A percentile compares a stretch with the other conserved stretches of the same genome.
Conservation (phyloP, 2,113 vertebrate genomes). For the Benitochromis conjunctus region DNA sequence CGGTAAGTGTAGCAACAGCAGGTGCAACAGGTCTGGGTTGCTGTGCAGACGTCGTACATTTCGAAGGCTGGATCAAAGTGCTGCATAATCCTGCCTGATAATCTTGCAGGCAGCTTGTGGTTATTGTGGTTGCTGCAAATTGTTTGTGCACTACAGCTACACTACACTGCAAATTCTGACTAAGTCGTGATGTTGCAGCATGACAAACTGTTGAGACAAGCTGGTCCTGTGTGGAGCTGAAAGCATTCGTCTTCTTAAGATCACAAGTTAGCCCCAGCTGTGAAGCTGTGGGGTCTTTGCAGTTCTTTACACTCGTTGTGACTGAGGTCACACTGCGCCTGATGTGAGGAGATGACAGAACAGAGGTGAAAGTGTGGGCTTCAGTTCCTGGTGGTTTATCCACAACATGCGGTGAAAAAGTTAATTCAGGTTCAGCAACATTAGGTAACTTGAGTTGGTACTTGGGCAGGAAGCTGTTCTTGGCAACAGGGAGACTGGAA, state of each 20-base stretch:
- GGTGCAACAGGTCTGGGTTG: neutral
- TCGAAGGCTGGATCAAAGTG: slow-evolving; percentile 6
- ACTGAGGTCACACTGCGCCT: neutral
- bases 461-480: slow-evolving; percentile 73
- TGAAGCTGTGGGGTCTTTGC: neutral
- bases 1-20: neutral
- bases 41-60: neutral
- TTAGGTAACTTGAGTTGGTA: slow-evolving; percentile 77
- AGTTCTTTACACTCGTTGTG: neutral
- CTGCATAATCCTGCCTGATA: slow-evolving; percentile 20
- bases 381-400: neutral
- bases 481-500: slow-evolving; percentile 17
- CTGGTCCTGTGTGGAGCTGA: neutral
- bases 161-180: neutral
- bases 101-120: slow-evolving; percentile 27
- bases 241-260: neutral
- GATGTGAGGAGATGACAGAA: neutral
- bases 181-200: neutral
- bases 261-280: neutral
- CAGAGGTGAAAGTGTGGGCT: neutral
- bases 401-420: neutral
- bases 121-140: slow-evolving; percentile 31
- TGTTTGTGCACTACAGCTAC: slow-evolving; percentile 4
- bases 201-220: neutral
- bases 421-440: slow-evolving; percentile 25